Percentiles rank a stretch among this genome's conserved stretches.
Evolutionary conservation across 1,140 invertebrate species (phyloP).

Genomic region (Aplysia californica): DNA sequence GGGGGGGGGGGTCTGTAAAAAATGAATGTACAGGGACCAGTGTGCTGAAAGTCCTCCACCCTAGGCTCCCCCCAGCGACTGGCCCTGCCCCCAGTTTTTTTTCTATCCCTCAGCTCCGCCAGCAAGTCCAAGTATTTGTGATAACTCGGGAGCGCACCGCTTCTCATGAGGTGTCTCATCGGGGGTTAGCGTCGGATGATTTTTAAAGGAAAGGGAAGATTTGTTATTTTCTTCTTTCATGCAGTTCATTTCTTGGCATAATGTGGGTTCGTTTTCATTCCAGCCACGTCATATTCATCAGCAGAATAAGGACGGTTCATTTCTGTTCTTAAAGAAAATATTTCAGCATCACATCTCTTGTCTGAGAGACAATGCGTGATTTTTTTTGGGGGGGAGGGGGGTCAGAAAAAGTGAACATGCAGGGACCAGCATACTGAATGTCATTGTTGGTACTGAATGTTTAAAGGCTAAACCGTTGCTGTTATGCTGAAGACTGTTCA

Average conservation of each 20-base stretch:
- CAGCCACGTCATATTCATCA: not conserved
- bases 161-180: not conserved
- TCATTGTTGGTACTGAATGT: too few species aligned
- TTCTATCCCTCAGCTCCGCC: slow-evolving; percentile 13
- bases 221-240: not conserved
- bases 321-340: too few species aligned
- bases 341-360: too few species aligned
- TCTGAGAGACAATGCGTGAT: too few species aligned
- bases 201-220: not conserved
- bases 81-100: not conserved
- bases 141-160: not conserved
- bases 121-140: slow-evolving; percentile 24
- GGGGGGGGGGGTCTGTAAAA: too few species aligned
- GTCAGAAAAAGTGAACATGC: too few species aligned
- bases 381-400: too few species aligned
- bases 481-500: too few species aligned
- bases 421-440: too few species aligned
- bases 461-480: too few species aligned
- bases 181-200: not conserved
- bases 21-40: too few species aligned
- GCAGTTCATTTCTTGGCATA: not conserved
- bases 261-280: not conserved
- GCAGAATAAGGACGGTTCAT: not conserved
- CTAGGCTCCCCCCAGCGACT: slow-evolving; percentile 5
- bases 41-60: too few species aligned